A percentile compares a stretch with the other conserved stretches of the same genome.
phyloP scores from a whole-genome alignment of 1,140 invertebrate genomes.

The Cherax quadricarinatus region DNA sequence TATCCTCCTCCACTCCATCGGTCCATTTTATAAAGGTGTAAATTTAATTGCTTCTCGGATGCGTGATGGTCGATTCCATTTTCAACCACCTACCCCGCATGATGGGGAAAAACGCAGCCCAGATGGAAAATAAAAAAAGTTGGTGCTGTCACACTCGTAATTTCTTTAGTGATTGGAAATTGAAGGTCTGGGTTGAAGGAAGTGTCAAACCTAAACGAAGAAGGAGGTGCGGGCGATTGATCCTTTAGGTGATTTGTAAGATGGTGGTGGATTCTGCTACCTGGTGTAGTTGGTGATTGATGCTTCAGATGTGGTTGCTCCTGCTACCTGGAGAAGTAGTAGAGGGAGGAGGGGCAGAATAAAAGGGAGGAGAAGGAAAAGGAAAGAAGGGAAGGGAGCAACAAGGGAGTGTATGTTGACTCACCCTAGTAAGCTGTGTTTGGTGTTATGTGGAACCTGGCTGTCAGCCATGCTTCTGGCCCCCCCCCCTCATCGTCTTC shows the following conservation, averaged over 20 bases:
- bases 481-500: neutral
- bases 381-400: neutral
- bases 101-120: neutral
- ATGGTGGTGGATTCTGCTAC: neutral
- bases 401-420: slow-evolving; percentile 1
- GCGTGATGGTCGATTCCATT: neutral
- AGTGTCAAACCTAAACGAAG: neutral
- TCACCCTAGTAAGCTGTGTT: neutral
- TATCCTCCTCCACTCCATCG: neutral
- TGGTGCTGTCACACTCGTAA: neutral
- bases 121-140: neutral
- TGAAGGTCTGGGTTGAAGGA: slow-evolving; percentile 10
- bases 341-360: too few relatives aligned
- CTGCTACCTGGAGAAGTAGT: too few relatives aligned
- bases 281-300: too few relatives aligned
- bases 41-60: neutral
- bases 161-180: slow-evolving; percentile 10
- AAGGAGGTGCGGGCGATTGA: slow-evolving; percentile 3
- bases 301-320: too few relatives aligned
- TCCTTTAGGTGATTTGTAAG: neutral
- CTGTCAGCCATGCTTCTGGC: neutral
- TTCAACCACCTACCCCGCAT: neutral
- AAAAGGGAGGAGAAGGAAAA: neutral
- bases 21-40: neutral
- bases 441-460: neutral